Conservation (phyloP, 2,888 invertebrate species). For the Rhodophaea formosa region DNA sequence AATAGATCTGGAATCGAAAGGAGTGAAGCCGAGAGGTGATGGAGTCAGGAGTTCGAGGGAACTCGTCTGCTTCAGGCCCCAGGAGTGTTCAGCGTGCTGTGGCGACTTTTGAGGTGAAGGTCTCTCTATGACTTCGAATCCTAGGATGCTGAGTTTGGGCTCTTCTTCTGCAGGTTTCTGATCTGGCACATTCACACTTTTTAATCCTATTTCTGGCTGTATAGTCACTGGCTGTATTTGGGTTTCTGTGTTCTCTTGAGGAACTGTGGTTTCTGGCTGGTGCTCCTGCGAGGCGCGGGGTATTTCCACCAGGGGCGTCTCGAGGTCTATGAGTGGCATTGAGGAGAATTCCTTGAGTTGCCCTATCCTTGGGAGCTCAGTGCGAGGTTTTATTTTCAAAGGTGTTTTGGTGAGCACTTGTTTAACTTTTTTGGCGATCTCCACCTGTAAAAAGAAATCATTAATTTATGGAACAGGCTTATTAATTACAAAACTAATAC, state of each 20-base stretch:
- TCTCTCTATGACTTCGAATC: slow-evolving; percentile 56
- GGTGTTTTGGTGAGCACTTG: slow-evolving; percentile 88
- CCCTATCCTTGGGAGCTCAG: slow-evolving; percentile 58
- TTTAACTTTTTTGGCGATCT: slow-evolving; percentile 87
- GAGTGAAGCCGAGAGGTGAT: slow-evolving; percentile 78
- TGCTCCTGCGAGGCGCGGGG: neutral
- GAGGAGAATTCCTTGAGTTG: slow-evolving; percentile 48
- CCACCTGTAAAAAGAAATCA: slow-evolving; percentile 75
- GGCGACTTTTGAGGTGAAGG: slow-evolving; percentile 61
- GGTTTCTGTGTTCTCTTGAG: neutral
- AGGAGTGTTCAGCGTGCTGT: slow-evolving; percentile 47
- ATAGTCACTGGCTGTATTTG: neutral
- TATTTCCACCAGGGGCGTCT: slow-evolving; percentile 15
- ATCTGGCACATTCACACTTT: neutral
- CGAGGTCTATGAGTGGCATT: slow-evolving; percentile 56
- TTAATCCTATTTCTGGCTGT: neutral
- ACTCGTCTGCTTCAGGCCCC: slow-evolving; percentile 61
- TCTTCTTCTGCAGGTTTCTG: slow-evolving; percentile 27
- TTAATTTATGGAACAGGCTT: neutral
- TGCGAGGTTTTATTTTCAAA: slow-evolving; percentile 75
- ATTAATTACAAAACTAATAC: no score
- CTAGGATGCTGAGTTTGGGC: slow-evolving; percentile 57
- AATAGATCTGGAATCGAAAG: slow-evolving; percentile 81
- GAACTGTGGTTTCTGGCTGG: slow-evolving; percentile 9
- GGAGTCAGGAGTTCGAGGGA: slow-evolving; percentile 81